Evolutionary conservation across 1,140 invertebrate species (phyloP).

Genomic region (Drosophila paulistorum): DNA sequence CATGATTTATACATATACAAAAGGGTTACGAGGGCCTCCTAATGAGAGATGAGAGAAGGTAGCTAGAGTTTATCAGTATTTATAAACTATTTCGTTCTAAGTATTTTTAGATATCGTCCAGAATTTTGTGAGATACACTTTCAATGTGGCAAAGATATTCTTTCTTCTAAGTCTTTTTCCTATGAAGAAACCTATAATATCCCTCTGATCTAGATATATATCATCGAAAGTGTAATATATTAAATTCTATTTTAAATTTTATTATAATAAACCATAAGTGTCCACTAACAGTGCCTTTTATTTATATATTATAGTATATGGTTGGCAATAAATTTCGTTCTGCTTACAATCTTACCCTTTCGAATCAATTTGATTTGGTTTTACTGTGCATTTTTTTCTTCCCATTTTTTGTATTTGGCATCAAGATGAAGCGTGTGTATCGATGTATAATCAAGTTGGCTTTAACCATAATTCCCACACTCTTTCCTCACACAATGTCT

Average conservation of each 20-base stretch:
- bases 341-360: neutral
- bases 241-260: too few relatives aligned
- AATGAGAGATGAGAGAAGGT: neutral
- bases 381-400: neutral
- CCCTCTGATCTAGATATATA: too few relatives aligned
- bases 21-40: conserved; percentile 22
- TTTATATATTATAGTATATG: neutral
- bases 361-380: conserved; percentile 14
- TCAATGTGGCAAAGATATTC: too few relatives aligned
- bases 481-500: conserved; percentile 56
- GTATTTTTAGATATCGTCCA: too few relatives aligned
- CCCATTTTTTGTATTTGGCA: neutral
- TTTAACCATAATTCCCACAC: conserved; percentile 22
- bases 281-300: neutral
- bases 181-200: too few relatives aligned
- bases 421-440: conserved; percentile 21
- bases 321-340: neutral
- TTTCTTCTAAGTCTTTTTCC: too few relatives aligned
- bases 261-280: too few relatives aligned
- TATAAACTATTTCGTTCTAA: neutral
- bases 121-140: too few relatives aligned
- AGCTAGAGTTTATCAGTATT: neutral
- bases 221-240: too few relatives aligned
- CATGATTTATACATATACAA: conserved; percentile 30
- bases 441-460: neutral